Evolutionary conservation across 2,888 invertebrate species (phyloP), one percentile per base, ranked within the genome.

Genomic region (Athalia rosae): DNA sequence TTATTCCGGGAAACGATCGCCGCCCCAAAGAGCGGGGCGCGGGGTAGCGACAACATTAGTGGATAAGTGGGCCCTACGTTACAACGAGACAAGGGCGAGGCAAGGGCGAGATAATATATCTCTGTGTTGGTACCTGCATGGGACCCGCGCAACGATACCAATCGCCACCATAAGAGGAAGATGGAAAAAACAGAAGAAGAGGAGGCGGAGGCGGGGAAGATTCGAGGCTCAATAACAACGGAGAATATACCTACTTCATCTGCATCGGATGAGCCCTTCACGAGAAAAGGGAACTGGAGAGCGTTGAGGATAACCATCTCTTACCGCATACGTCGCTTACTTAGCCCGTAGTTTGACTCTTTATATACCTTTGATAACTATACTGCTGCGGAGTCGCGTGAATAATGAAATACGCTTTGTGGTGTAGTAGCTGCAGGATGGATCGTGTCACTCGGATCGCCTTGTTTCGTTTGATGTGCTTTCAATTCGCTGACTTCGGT

Each of bases 1-100:
- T 73, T 73, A 73, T 73, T 61, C 73, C 47, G 61, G 73, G 61
- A 61, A 61, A 69, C 53, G 43, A 69, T 67, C 67, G 67, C 50
- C 50, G 67, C 28, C 28, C 28, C 50, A 45, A 45, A n/a, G 13
- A 47, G 59, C 15, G 47, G 43, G 73, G 84, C 85, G 84, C 85
- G 85, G 87, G 83, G 86, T 87, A 87, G 87, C 86, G 87, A 88
- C 87, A 87, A 86, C 87, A 88, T 88, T 89, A 88, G 88, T 86
- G 84, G 87, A 85, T 88, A 88, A 88, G 87, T 88, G 87, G 88
- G 86, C 83, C 85, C 86, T 87, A 85, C 86, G 85, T 88, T 88
- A 88, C 28, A 28, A 28, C 28, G 28, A 28, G 73, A 61, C 48
- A 47, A 45, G 61, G 73, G 48, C 73, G 73, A 73, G 47, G 48